A percentile compares a stretch with the other conserved stretches of the same genome.
phyloP scores from a whole-genome alignment of 1,140 invertebrate genomes.

The Nixonia krombeini region DNA sequence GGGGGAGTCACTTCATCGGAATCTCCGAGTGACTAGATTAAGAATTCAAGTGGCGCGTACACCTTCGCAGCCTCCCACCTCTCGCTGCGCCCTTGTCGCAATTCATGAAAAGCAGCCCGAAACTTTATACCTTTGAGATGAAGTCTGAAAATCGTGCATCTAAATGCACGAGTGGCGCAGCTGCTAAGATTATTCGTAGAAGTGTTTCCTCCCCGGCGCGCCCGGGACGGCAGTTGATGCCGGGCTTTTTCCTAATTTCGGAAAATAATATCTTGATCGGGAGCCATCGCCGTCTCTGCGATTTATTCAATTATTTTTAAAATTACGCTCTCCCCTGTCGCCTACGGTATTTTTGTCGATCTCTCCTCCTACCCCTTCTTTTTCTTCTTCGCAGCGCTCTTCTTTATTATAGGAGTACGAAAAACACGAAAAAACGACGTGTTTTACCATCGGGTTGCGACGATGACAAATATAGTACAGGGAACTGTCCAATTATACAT shows the following conservation, averaged over 20 bases:
- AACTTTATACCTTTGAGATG: constrained; percentile 41
- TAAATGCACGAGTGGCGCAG: constrained; percentile 47
- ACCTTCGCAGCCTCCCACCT: constrained; percentile 45
- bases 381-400: no score
- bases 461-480: constrained; percentile 4
- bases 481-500: no score
- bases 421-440: not conserved
- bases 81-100: constrained; percentile 31
- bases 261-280: no score
- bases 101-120: constrained; percentile 39
- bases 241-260: constrained; percentile 26
- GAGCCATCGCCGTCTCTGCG: no score
- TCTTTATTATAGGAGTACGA: constrained; percentile 10
- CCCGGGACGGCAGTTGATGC: no score
- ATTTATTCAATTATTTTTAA: no score
- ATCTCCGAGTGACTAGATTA: constrained; percentile 53
- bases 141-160: constrained; percentile 42
- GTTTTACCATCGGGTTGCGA: not conserved
- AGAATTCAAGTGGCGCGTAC: constrained; percentile 58
- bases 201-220: no score
- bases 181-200: constrained; percentile 62
- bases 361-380: no score
- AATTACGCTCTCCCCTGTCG: no score
- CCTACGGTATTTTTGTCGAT: no score
- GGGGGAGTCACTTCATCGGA: constrained; percentile 35